phyloP scores from a whole-genome alignment of 2,797 vertebrate genomes.

The Micromesistius poutassou region DNA sequence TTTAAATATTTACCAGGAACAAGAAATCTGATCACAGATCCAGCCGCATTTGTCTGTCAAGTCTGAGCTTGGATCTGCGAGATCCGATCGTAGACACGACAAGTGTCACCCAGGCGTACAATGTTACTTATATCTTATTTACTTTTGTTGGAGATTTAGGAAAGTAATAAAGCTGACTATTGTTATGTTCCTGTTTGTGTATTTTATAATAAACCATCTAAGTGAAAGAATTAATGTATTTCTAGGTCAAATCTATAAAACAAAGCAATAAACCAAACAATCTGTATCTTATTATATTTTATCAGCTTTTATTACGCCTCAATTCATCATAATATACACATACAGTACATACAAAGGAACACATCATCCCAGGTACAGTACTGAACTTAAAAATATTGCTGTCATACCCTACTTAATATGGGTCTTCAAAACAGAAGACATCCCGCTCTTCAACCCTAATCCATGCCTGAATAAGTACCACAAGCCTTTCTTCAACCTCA shows the following conservation, averaged over 20 bases:
- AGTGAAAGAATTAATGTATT: background rate
- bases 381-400: constrained; percentile 41
- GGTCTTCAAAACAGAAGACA: constrained; percentile 33
- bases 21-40: constrained; percentile 12
- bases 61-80: background rate
- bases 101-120: background rate
- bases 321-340: constrained; percentile 1
- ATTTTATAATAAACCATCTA: too few species aligned
- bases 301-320: background rate
- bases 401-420: constrained; percentile 45
- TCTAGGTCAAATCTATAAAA: background rate
- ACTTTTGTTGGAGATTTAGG: background rate
- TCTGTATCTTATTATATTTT: background rate
- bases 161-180: background rate
- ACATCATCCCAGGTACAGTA: constrained; percentile 13
- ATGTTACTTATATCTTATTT: background rate
- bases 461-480: constrained; percentile 1
- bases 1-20: background rate
- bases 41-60: background rate
- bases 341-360: background rate
- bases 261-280: too few species aligned
- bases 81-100: background rate
- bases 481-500: background rate
- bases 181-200: background rate
- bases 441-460: constrained; percentile 22